A percentile compares a stretch with the other conserved stretches of the same genome.
phyloP scores from a whole-genome alignment of 1,140 invertebrate genomes.

The Heliothis subflexa region DNA sequence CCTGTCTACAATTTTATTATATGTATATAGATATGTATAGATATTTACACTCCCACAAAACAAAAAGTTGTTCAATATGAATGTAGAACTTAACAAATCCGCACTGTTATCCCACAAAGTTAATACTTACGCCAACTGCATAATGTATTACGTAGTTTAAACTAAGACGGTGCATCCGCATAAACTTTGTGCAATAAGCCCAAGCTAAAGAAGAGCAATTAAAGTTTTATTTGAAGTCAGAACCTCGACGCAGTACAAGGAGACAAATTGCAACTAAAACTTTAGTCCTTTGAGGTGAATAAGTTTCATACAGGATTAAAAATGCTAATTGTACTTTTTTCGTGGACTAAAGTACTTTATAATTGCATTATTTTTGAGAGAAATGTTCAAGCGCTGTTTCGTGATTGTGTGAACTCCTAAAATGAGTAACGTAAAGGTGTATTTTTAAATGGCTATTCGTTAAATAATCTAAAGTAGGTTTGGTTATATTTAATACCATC shows the following conservation, averaged over 20 bases:
- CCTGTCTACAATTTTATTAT: too few species aligned
- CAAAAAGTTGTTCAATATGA: not conserved
- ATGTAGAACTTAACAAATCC: not conserved
- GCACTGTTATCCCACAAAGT: conserved; percentile 2
- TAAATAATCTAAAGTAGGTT: too few species aligned
- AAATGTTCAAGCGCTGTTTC: too few species aligned
- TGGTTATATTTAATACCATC: too few species aligned
- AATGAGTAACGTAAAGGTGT: too few species aligned
- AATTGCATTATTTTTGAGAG: too few species aligned
- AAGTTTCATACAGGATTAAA: conserved; percentile 5
- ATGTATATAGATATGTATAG: too few species aligned
- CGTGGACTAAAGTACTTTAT: too few species aligned
- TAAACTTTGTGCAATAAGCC: conserved; percentile 37
- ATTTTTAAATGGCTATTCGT: too few species aligned
- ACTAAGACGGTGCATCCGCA: not conserved
- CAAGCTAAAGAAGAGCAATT: conserved; percentile 38
- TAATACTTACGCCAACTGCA: conserved; percentile 11
- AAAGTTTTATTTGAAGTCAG: conserved; percentile 23
- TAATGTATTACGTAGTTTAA: conserved; percentile 22
- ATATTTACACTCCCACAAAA: not conserved
- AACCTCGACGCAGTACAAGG: not conserved
- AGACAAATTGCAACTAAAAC: conserved; percentile 29
- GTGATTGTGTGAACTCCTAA: too few species aligned
- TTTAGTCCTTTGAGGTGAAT: not conserved
- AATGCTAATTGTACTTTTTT: not conserved